These are phyloP conservation scores for Entomobrya proxima DNA, from an alignment of 2,888 invertebrate species.

Conservation along the genomic window DNA sequence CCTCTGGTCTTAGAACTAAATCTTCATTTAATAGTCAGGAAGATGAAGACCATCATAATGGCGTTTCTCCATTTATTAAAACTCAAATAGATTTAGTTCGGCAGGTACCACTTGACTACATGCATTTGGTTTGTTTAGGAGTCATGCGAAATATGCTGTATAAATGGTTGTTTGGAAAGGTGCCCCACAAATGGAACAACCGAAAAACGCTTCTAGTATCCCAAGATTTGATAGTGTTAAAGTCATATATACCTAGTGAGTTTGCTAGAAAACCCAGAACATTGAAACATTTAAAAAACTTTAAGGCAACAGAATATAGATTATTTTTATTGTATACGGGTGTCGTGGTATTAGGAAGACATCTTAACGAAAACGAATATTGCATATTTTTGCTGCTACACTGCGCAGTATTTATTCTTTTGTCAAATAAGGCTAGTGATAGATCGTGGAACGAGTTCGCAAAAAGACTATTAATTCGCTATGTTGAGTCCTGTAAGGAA, in stretches of 20 bases:
- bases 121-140: not conserved
- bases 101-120: not conserved
- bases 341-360: not conserved
- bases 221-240: not conserved
- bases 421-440: not conserved
- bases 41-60: not conserved
- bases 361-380: not conserved
- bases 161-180: not conserved
- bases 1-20: not conserved
- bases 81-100: not conserved
- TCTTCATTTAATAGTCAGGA: not conserved
- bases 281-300: not conserved
- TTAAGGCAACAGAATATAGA: slow-evolving; percentile 31
- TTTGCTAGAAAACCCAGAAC: slow-evolving; percentile 7
- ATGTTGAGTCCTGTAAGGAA: not conserved
- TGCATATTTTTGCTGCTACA: not conserved
- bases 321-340: too few species aligned
- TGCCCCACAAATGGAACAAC: not conserved
- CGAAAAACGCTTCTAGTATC: not conserved
- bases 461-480: not conserved
- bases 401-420: not conserved
- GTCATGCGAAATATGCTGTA: not conserved
- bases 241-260: not conserved
- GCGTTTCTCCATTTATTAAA: not conserved
- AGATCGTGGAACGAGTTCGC: slow-evolving; percentile 13